Conservation (phyloP, 2,113 vertebrate species). For the Atlantisia rogersi region DNA sequence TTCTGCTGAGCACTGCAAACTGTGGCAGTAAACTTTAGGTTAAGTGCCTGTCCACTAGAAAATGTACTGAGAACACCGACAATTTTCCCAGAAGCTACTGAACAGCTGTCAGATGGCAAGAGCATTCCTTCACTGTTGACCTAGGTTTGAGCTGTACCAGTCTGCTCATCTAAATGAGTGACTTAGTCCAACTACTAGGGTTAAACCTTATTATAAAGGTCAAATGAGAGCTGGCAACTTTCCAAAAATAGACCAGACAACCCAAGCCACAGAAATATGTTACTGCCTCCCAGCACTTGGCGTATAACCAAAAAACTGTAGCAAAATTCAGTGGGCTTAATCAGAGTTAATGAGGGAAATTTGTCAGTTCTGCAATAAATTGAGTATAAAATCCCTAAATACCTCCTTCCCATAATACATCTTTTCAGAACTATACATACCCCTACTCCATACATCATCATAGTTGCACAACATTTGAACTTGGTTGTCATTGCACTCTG, state of each 20-base stretch:
- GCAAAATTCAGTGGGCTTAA: not conserved
- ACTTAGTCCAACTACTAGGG: not conserved
- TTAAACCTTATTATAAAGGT: slow-evolving; percentile 13
- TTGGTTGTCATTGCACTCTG: not conserved
- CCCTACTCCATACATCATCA: not conserved
- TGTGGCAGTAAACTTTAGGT: not conserved
- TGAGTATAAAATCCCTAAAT: not conserved
- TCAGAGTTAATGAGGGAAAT: slow-evolving; percentile 3
- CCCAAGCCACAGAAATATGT: not conserved
- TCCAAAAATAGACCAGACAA: not conserved
- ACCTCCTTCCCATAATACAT: not conserved
- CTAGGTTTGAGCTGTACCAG: not conserved
- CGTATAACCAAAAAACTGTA: not conserved
- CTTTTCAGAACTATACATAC: not conserved
- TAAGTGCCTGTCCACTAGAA: not conserved
- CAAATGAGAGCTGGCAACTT: not conserved
- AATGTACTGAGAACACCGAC: not conserved
- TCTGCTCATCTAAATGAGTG: not conserved
- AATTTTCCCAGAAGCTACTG: not conserved
- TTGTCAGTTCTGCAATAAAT: not conserved
- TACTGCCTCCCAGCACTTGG: not conserved
- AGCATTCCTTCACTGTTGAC: not conserved
- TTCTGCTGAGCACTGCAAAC: not conserved
- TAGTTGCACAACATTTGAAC: not conserved
- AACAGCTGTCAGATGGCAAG: not conserved